Conservation (phyloP, 2,888 invertebrate genomes). For the Tetranychus piercei region DNA sequence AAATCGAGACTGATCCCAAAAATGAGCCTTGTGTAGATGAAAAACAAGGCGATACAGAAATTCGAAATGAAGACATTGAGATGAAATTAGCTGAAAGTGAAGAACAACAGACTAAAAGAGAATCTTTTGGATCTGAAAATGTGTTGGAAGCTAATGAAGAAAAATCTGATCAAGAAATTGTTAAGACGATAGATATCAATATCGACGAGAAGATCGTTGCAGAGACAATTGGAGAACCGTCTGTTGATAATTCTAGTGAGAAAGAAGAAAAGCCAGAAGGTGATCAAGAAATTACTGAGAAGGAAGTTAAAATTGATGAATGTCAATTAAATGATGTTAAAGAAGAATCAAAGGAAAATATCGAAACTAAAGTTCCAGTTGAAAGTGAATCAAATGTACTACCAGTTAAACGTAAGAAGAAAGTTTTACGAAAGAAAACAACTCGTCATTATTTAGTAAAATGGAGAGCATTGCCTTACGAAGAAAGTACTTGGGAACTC, state of each 20-base stretch:
- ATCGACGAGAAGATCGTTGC: background rate
- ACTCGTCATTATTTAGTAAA: slow-evolving; percentile 71
- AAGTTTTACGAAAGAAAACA: background rate
- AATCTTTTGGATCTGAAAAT: too few relatives aligned
- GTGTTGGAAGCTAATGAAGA: too few relatives aligned
- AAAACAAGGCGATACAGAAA: background rate
- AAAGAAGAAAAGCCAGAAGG: too few relatives aligned
- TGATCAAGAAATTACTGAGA: too few relatives aligned
- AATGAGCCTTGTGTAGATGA: background rate
- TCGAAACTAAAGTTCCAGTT: background rate
- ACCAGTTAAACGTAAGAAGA: slow-evolving; percentile 10
- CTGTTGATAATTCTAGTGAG: background rate
- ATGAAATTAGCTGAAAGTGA: background rate
- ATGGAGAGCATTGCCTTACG: slow-evolving; percentile 90
- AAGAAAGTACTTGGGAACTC: slow-evolving; percentile 97
- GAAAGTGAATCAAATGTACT: slow-evolving; percentile 7
- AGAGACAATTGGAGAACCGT: background rate
- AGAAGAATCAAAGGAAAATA: too few relatives aligned
- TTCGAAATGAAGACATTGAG: background rate
- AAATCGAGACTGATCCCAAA: background rate
- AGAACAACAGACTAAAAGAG: background rate
- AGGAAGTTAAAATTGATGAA: too few relatives aligned
- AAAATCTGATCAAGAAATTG: too few relatives aligned
- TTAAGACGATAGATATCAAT: background rate
- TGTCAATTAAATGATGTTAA: too few relatives aligned